Evolutionary conservation across 2,797 vertebrate genomes (phyloP).

Genomic region (Hemibagrus guttatus): DNA sequence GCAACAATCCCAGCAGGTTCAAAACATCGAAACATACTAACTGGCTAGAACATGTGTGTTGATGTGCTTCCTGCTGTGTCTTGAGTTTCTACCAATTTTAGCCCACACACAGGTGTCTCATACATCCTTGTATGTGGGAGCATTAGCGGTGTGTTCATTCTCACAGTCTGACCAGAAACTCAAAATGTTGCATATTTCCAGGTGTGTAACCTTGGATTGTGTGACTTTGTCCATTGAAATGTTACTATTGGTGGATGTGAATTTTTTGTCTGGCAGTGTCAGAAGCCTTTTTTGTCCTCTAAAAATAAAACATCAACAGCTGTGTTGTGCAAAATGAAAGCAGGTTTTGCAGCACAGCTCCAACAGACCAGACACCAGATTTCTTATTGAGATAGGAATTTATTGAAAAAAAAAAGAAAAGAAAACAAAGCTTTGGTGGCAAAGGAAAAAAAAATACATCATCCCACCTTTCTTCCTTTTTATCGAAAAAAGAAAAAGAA

Average conservation of each 20-base stretch:
- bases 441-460: background rate
- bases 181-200: background rate
- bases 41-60: background rate
- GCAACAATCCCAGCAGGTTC: background rate
- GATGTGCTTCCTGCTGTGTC: background rate
- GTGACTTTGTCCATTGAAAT: background rate
- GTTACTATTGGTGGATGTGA: background rate
- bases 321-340: background rate
- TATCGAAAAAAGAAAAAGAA: background rate
- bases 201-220: background rate
- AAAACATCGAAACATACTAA: background rate
- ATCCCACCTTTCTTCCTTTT: no score
- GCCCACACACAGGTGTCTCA: no score
- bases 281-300: background rate
- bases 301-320: background rate
- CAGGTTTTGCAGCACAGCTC: background rate
- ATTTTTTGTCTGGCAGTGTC: background rate
- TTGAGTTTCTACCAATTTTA: background rate
- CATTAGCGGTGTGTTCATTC: background rate
- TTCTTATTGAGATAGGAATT: background rate
- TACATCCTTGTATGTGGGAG: background rate
- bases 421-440: background rate
- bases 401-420: conserved; percentile 1
- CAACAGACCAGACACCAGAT: background rate
- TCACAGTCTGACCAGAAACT: background rate